Conservation (phyloP, 2,888 invertebrate genomes). For the Athalia cordata region DNA sequence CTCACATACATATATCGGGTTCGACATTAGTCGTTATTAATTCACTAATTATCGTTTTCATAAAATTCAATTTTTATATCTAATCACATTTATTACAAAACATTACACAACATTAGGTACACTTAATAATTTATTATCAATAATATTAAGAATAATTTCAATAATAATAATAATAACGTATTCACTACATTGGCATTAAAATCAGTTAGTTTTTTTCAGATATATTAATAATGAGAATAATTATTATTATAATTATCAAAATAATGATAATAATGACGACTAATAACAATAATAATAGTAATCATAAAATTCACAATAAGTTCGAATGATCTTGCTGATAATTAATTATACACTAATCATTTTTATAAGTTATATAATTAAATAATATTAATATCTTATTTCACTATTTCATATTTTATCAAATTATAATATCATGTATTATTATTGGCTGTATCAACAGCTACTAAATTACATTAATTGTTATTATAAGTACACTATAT, state of each 20-base stretch:
- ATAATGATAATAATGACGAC: background rate
- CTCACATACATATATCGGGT: no score
- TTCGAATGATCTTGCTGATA: no score
- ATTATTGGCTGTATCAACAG: no score
- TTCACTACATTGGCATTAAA: constrained; percentile 1
- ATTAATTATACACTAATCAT: no score
- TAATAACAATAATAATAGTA: background rate
- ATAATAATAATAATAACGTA: constrained; percentile 12
- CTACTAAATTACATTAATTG: background rate
- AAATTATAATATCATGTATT: no score
- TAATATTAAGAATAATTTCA: constrained; percentile 65
- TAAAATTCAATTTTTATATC: constrained; percentile 31
- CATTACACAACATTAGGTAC: constrained; percentile 70
- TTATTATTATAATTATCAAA: background rate
- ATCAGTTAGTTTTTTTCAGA: no score
- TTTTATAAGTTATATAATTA: no score
- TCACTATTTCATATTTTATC: no score
- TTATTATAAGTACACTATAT: background rate
- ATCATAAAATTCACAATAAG: background rate
- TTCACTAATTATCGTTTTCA: no score
- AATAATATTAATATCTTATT: no score
- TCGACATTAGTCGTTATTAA: no score
- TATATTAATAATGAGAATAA: background rate
- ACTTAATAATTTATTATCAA: constrained; percentile 71
- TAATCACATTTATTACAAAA: constrained; percentile 73